Base-by-base conservation (phyloP, 1,140 invertebrate genomes). In the Pteromalus puparum region DNA sequence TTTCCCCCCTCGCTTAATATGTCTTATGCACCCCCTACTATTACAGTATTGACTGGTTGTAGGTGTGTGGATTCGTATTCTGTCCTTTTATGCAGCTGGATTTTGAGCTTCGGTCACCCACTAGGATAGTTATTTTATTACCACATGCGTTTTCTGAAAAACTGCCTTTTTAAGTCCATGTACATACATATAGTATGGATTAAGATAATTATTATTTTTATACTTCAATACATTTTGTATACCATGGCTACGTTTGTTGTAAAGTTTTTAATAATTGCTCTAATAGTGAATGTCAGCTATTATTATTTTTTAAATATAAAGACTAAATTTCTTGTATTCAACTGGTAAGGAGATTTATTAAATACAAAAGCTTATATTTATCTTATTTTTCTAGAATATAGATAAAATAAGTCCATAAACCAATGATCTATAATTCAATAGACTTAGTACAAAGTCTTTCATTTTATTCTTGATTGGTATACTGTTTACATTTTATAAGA, bases 341-440 rank as follows among this genome's bases (percentile, higher is more conserved):
- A 61, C 53, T 61, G 21, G 18, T n/a, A 61, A 61, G 53, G 7
- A 61, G 15, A 61, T 61, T 61, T 61, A 61, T 61, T 61, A 61
- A 61, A 61, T 68, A 79, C 67, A 81, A 72, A 81, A 42, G 21
- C 68, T 70, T 70, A 28, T 7, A 30, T 13, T 70, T 70, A 70
- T 70, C 68, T 70, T 70, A 70, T 70, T 28, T 30, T 28, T 28
- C 68, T 70, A 70, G 2, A 70, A 18, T 70, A 70, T 13, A 70
- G 13, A 12, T 70, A 18, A 70, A 70, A 70, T 10, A 28, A 30
- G 24, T 26, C 68, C 68, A n/a, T 70, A 26, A 70, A 70, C 68
- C 68, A 70, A 70, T 30, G 68, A 30, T 70, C 26, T 70, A 70
- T 24, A 28, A 30, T 28, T 70, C 28, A 28, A 70, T 28, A 30